phyloP scores from a whole-genome alignment of 1,140 invertebrate species.

The Tyrophagus putrescentiae region DNA sequence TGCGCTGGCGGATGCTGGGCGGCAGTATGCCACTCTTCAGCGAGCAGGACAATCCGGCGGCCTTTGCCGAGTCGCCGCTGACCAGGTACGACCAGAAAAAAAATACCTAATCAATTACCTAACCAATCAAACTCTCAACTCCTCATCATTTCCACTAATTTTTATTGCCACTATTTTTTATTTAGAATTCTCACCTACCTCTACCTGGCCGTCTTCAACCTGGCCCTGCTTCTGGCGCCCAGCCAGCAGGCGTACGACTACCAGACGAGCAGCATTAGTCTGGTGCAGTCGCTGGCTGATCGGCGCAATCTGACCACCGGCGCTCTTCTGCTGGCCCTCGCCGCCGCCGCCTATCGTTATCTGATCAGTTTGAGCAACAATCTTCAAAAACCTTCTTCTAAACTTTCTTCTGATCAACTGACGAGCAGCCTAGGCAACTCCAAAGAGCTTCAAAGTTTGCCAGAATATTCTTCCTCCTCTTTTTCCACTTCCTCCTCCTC shows the following conservation, averaged over 20 bases:
- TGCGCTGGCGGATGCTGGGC: constrained; percentile 45
- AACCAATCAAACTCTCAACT: neutral
- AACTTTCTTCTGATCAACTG: too few species aligned
- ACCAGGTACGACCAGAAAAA: constrained; percentile 23
- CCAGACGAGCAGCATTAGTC: constrained; percentile 43
- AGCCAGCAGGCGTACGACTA: constrained; percentile 41
- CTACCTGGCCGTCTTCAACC: constrained; percentile 41
- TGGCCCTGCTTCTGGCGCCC: constrained; percentile 38
- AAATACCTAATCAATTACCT: neutral
- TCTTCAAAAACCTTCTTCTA: too few species aligned
- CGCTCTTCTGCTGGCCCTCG: neutral
- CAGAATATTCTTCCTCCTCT: too few species aligned
- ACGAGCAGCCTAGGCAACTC: too few species aligned
- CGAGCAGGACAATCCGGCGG: constrained; percentile 74
- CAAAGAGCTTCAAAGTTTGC: too few species aligned
- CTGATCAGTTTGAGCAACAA: neutral
- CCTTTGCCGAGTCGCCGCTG: constrained; percentile 39
- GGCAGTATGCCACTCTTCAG: constrained; percentile 64
- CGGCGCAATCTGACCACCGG: constrained; percentile 32
- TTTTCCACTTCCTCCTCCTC: neutral
- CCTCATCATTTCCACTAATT: neutral
- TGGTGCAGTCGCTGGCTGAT: constrained; percentile 36
- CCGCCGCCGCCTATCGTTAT: neutral
- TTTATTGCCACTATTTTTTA: neutral
- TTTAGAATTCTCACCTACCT: constrained; percentile 38